Conservation (phyloP, 2,797 vertebrate species). For the Onychomys torridus region DNA sequence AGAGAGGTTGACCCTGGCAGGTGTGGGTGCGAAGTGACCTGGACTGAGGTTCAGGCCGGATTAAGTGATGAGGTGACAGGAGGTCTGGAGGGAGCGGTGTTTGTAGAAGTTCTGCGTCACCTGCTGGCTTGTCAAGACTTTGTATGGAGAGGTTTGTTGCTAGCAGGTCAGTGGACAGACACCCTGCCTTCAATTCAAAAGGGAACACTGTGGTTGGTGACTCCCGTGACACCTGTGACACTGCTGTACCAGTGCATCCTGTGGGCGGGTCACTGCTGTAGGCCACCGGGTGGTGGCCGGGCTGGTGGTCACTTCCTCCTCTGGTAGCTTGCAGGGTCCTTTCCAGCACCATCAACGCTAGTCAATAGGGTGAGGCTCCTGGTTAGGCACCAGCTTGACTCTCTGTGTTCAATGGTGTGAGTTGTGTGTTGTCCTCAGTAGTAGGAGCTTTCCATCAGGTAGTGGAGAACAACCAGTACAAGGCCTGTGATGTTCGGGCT, state of each 20-base stretch:
- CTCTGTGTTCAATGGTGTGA: neutral
- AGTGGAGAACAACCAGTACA: neutral
- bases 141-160: neutral
- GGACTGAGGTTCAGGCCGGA: neutral
- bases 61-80: neutral
- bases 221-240: neutral
- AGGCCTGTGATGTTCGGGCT: neutral
- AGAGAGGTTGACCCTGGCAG: neutral
- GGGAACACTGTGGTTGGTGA: neutral
- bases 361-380: neutral
- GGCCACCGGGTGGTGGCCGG: neutral
- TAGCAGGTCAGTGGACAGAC: neutral
- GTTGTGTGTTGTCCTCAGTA: neutral
- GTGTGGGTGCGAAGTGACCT: neutral
- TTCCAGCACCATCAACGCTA: neutral
- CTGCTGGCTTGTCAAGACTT: neutral
- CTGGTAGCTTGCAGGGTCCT: neutral
- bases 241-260: too few species aligned
- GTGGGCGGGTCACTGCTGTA: neutral
- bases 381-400: neutral
- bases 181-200: neutral
- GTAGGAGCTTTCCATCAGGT: neutral
- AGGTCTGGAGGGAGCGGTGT: neutral
- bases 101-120: neutral
- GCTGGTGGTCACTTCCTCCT: neutral